These are phyloP conservation scores for Protaetia brevitarsis DNA, from an alignment of 1,140 invertebrate genomes.

Conservation along the genomic window DNA sequence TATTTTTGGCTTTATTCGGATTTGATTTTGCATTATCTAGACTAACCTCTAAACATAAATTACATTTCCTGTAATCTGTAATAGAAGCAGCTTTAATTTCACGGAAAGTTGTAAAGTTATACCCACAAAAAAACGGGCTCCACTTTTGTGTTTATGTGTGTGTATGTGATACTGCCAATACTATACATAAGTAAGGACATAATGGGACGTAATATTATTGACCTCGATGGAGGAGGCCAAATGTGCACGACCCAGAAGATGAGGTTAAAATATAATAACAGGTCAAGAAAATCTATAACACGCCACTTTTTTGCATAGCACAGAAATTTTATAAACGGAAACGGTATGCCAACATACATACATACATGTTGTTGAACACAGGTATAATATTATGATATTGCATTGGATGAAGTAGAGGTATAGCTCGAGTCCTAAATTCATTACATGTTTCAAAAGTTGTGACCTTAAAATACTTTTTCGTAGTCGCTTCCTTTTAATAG, in stretches of 20 bases:
- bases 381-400: no score
- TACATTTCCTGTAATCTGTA: not conserved
- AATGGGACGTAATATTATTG: conserved; percentile 13
- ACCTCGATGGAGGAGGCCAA: conserved; percentile 14
- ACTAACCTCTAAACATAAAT: no score
- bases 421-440: no score
- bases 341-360: not conserved
- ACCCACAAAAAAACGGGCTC: not conserved
- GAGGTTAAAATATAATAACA: conserved; percentile 16
- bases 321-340: not conserved
- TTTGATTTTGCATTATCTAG: no score
- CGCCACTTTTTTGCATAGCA: not conserved
- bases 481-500: not conserved
- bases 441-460: not conserved
- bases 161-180: no score
- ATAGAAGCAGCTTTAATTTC: not conserved
- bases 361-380: no score
- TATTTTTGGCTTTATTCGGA: no score
- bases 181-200: no score
- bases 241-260: conserved; percentile 13
- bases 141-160: no score
- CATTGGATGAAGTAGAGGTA: no score
- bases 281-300: conserved; percentile 15
- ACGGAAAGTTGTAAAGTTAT: conserved; percentile 9
- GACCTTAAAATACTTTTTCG: not conserved